Conservation (phyloP, 2,113 vertebrate genomes). For the Protobothrops mucrosquamatus region DNA sequence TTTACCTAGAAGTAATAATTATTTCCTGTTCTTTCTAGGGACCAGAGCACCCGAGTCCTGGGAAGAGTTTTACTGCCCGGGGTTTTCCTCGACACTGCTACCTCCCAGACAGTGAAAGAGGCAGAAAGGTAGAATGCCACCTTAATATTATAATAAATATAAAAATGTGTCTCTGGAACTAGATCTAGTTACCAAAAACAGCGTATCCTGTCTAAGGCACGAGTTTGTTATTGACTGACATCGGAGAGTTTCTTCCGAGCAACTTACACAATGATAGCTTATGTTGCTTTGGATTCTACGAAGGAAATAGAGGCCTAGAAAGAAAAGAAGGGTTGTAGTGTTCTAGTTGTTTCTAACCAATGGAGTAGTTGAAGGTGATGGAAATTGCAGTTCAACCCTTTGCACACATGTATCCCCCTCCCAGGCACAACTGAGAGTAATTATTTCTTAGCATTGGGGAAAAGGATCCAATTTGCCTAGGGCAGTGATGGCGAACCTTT, state of each 20-base stretch:
- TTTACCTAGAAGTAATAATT: background rate
- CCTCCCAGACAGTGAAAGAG: constrained; percentile 93
- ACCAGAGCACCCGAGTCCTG: constrained; percentile 88
- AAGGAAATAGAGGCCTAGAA: background rate
- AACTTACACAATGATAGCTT: background rate
- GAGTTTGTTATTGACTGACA: background rate
- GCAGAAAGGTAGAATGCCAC: constrained; percentile 80
- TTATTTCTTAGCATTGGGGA: background rate
- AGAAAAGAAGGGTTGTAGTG: background rate
- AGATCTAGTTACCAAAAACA: background rate
- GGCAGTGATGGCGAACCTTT: too few species aligned
- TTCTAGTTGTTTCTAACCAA: background rate
- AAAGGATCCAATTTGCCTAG: background rate
- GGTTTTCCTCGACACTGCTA: constrained; percentile 96
- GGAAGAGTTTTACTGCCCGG: constrained; percentile 90
- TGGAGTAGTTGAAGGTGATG: background rate
- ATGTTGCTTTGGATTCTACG: background rate
- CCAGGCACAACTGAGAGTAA: background rate
- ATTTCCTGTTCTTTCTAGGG: constrained; percentile 68
- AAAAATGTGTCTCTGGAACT: background rate
- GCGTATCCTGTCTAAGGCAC: background rate
- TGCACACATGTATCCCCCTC: background rate
- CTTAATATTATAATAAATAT: accelerated
- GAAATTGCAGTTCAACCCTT: background rate
- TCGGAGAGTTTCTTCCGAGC: background rate